Conservation (phyloP, 2,888 invertebrate genomes). For the Molanna angustata region DNA sequence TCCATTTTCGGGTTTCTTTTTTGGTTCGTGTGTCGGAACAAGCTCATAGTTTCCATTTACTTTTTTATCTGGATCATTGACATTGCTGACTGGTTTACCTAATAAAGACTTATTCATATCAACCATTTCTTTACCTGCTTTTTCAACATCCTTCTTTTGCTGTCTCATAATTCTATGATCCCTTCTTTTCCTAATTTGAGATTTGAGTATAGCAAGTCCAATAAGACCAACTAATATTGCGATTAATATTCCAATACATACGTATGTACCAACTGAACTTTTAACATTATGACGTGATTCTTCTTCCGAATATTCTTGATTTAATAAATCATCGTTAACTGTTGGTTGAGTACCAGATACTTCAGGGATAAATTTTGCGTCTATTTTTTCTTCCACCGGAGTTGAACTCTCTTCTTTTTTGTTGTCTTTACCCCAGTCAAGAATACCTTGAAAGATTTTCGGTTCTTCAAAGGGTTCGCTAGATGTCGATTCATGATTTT, state of each 20-base stretch:
- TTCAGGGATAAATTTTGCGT: background rate
- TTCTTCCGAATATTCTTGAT: slow-evolving; percentile 36
- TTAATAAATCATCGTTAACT: slow-evolving; percentile 29
- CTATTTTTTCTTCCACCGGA: slow-evolving; percentile 11
- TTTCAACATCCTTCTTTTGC: slow-evolving; percentile 60
- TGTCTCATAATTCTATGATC: slow-evolving; percentile 57
- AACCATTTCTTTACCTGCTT: slow-evolving; percentile 64
- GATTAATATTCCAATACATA: slow-evolving; percentile 61
- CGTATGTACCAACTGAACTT: slow-evolving; percentile 57
- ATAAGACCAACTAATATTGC: slow-evolving; percentile 63
- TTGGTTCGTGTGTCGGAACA: slow-evolving; percentile 60
- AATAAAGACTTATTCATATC: slow-evolving; percentile 68
- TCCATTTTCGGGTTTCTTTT: slow-evolving; percentile 54
- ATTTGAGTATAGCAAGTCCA: slow-evolving; percentile 62
- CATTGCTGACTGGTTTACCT: slow-evolving; percentile 51
- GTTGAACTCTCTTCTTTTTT: slow-evolving; percentile 9
- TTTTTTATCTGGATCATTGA: slow-evolving; percentile 50
- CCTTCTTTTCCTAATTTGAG: slow-evolving; percentile 58
- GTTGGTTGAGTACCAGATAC: slow-evolving; percentile 12
- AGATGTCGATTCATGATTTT: slow-evolving; percentile 9
- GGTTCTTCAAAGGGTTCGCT: slow-evolving; percentile 16
- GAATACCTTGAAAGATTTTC: slow-evolving; percentile 20
- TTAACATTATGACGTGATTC: too few relatives aligned
- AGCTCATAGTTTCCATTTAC: slow-evolving; percentile 66
- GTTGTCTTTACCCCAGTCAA: slow-evolving; percentile 31